Evolutionary conservation across 2,797 vertebrate species (phyloP), one percentile per base, ranked within the genome.

Genomic region (Setipinna tenuifilis): DNA sequence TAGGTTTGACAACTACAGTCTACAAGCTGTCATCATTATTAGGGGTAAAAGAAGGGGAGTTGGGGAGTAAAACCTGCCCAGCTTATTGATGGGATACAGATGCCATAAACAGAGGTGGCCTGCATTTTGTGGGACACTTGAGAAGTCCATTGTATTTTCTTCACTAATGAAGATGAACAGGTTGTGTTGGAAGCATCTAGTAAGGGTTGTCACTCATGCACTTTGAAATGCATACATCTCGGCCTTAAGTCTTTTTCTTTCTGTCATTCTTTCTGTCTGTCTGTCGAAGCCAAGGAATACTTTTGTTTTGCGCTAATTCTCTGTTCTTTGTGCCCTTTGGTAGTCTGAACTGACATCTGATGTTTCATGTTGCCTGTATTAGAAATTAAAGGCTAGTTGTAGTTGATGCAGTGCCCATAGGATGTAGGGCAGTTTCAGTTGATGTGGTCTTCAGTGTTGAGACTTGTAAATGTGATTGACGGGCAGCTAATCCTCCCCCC

Each of bases 41-140:
- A 25, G 61, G 3, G 61, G 6, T 3, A 21, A 0, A 1, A 7
- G 19, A n/a, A n/a, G 59, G 59, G 59, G 19, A 31, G 25, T 0
- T 4, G 59, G 59, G 59, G 19, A 31, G 25, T 0, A 0, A 68
- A 23, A 23, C 25, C 9, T 31, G 25, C 65, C 65, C 65, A 31
- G 12, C 65, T 71, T 71, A 71, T 71, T 71, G 25, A 71, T 71
- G 28, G 65, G 25, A 31, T 17, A 31, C 16, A 31, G 65, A 71
- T 71, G 65, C 65, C 28, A 71, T 31, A 71, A 71, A 71, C 25
- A 31, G 65, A 71, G 31, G 28, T 4, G 12, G 12, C 28, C 28
- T 71, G 65, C 65, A 31, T 31, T 65, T 68, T 68, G 62, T 71
- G 28, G 25, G 65, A 71, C 65, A 71, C 65, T 71, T 71, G 65